Conservation (phyloP, 2,888 invertebrate species). For the Drosophila meridionalis region DNA sequence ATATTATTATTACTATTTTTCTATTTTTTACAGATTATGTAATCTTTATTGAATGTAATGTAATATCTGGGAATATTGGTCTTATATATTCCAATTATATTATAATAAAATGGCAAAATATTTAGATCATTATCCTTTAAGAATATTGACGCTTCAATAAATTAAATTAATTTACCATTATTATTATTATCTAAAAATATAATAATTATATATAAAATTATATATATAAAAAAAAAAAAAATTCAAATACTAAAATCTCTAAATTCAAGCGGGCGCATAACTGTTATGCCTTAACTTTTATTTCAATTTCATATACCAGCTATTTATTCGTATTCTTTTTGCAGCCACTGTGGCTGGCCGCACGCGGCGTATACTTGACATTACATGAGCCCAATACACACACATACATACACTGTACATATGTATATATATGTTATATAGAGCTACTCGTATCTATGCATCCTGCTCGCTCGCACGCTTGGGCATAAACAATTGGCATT, state of each 20-base stretch:
- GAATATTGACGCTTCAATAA: no score
- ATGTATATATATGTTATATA: conserved; percentile 4
- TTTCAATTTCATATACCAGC: not conserved
- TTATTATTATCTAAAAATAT: no score
- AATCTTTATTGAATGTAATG: no score
- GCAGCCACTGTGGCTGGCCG: conserved; percentile 47
- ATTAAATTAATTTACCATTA: no score
- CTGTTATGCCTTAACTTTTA: not conserved
- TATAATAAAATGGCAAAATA: no score
- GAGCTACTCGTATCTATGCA: conserved; percentile 15
- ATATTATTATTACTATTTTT: no score
- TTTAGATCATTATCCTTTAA: no score
- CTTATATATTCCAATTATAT: no score
- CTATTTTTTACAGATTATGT: no score
- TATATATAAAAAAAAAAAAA: not conserved
- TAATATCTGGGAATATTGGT: no score
- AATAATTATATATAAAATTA: no score
- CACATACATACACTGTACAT: not conserved
- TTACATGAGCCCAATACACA: conserved; percentile 52
- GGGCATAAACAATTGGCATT: conserved; percentile 14
- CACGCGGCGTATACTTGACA: conserved; percentile 68
- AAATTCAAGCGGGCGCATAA: no score
- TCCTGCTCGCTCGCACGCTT: conserved; percentile 28
- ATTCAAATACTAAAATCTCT: not conserved
- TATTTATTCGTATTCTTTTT: not conserved